Evolutionary conservation across 1,140 invertebrate genomes (phyloP), one percentile per base, ranked within the genome.

Genomic region (Leptinotarsa defecta): DNA sequence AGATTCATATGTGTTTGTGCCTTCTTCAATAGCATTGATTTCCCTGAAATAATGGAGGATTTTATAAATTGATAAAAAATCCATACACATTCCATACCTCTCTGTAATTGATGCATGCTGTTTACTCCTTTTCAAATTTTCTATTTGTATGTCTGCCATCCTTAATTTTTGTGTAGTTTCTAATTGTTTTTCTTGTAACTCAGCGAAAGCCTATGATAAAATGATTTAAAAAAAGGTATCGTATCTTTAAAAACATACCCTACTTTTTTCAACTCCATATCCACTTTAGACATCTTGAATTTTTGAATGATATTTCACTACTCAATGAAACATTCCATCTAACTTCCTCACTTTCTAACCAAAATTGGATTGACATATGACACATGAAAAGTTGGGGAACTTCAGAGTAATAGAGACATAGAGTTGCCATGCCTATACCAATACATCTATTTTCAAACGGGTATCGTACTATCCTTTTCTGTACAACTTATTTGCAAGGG

Each of bases 151-250:
- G 86, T 95, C 94, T 13, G 93, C 91, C 57, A 95, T 82, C 83
- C 93, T 92, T 62, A 96, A 86, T 85, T 95, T 95, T 83, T 95
- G 92, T 72, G 88, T 91, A 1, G 94, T 94, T 77, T 93, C 92
- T 2, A 94, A 87, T 89, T 94, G 91, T 87, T 95, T 96, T n/a
- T 90, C 88, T 83, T 96, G 94, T 52, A 96, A 86, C 79, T 96
- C 94, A 27, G 89, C 85, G 83, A 97, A 96, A 13, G 94, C 95
- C 89, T 95, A 67, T 74, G 80, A 81, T 52, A 73, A 57, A 68
- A 57, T 52, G 20, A 63, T 71, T 77, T n/a, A 27, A 63, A 63
- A 24, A 74, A 4, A 19, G 48, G 8, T 71, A n/a, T 17, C 67
- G 15, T 6, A 43, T 43, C 34, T 43, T 43, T 43, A 11, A 43